Evolutionary conservation across 2,797 vertebrate species (phyloP), one percentile per base, ranked within the genome.

Genomic region (Argya squamiceps): DNA sequence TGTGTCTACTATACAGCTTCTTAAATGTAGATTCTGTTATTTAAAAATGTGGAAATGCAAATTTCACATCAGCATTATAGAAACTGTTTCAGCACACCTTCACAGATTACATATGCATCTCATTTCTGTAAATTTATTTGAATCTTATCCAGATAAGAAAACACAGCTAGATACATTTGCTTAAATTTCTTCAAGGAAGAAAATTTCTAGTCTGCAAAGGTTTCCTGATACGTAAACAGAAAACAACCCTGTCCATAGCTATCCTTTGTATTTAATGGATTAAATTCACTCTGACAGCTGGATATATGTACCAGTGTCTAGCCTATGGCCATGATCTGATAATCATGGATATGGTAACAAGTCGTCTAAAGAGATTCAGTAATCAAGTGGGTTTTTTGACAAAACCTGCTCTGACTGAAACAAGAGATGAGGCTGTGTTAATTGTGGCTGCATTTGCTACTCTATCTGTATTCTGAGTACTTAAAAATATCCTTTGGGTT

Each of bases 241-340:
- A 97, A 96, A 82, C 76, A 93, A 9, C 60, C 74, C 53, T 94
- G 91, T 96, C 93, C 87, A 3, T 94, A 93, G 75, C 93, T 96
- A 64, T 96, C 59, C 84, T 91, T 79, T 88, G 89, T 97, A 49
- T 88, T 95, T 93, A 97, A 82, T 93, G 90, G 93, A 96, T 93
- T 86, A 93, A 97, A 97, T 97, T 93, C 64, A 85, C 84, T 97
- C 94, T 98, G 97, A 98, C 96, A 97, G 94, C 87, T 96, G 94
- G 80, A 95, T 96, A 82, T 96, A 93, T 95, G 88, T 98, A 97
- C 85, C 74, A 96, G 94, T 92, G 81, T 94, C 63, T 97, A 83
- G 95, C 96, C 97, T 84, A 55, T 94, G 97, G 97, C 93, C 70
- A 95, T 92, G 75, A 94, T 96, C 93, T 97, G 81, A 97, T 97